Evolutionary conservation across 2,113 vertebrate genomes (phyloP).

Genomic region (Rhinoderma darwinii): DNA sequence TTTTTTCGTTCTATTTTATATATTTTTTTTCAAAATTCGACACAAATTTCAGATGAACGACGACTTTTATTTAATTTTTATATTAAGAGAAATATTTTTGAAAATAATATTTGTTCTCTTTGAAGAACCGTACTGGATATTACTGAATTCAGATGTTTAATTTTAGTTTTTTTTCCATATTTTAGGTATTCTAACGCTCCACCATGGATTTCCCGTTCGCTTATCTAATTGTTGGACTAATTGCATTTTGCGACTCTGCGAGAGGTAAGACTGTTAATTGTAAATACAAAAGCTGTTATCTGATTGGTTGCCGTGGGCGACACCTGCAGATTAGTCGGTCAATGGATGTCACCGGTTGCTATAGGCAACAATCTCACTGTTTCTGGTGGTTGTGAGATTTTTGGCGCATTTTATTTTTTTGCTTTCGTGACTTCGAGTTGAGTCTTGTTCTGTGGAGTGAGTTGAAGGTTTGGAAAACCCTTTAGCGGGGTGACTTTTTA

Average conservation of each 20-base stretch:
- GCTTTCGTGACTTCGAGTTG: not conserved
- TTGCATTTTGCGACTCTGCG: constrained; percentile 76
- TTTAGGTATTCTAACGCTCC: constrained; percentile 64
- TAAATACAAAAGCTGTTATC: not conserved
- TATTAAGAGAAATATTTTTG: not conserved
- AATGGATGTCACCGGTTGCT: not conserved
- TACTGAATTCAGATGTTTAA: constrained; percentile 1
- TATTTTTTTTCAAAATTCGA: no score
- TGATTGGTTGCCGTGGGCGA: not conserved
- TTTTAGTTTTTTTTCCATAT: not conserved
- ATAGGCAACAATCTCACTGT: not conserved
- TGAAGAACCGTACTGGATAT: not conserved
- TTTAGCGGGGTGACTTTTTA: not conserved
- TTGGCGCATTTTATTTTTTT: no score
- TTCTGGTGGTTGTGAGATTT: not conserved
- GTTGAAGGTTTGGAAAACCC: not conserved
- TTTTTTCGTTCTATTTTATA: no score
- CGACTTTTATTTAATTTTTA: no score
- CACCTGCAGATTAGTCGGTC: no score
- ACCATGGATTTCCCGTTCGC: constrained; percentile 78
- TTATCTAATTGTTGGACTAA: constrained; percentile 75
- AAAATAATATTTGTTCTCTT: not conserved
- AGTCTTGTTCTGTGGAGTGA: not conserved
- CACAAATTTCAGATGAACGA: no score
- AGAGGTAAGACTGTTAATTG: constrained; percentile 75